Evolutionary conservation across 2,888 invertebrate genomes (phyloP).

Genomic region (Ormyrus labotus): DNA sequence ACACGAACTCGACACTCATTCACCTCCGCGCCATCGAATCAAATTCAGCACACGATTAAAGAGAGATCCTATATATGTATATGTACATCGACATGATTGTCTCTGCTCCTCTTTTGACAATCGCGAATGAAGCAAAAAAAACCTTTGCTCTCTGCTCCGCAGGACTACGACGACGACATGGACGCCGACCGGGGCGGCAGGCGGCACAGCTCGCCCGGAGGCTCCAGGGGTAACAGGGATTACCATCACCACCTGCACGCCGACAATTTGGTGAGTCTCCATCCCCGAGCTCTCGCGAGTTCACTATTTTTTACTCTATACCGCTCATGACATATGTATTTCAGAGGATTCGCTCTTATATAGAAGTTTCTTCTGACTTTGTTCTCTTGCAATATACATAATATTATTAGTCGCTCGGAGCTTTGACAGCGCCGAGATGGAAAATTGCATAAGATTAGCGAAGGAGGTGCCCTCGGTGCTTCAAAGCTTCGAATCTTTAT

Average conservation of each 20-base stretch:
- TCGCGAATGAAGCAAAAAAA: background rate
- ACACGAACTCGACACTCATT: background rate
- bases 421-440: too few relatives aligned
- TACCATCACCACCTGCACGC: slow-evolving; percentile 72
- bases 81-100: background rate
- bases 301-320: background rate
- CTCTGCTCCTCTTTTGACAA: too few relatives aligned
- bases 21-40: slow-evolving; percentile 29
- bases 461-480: slow-evolving; percentile 3
- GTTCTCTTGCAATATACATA: too few relatives aligned
- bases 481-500: background rate
- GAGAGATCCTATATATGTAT: background rate
- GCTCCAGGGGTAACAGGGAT: slow-evolving; percentile 80
- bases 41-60: slow-evolving; percentile 6
- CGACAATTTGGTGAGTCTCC: slow-evolving; percentile 74
- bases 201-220: slow-evolving; percentile 84
- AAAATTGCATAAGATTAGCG: background rate
- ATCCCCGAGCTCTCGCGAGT: background rate
- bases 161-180: slow-evolving; percentile 85
- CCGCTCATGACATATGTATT: background rate
- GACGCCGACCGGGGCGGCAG: slow-evolving; percentile 81
- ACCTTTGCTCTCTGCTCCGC: slow-evolving; percentile 56
- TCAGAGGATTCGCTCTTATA: slow-evolving; percentile 10
- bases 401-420: too few relatives aligned
- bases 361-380: too few relatives aligned